Conservation (phyloP, 2,888 invertebrate genomes). For the Eutolmus rufibarbis region DNA sequence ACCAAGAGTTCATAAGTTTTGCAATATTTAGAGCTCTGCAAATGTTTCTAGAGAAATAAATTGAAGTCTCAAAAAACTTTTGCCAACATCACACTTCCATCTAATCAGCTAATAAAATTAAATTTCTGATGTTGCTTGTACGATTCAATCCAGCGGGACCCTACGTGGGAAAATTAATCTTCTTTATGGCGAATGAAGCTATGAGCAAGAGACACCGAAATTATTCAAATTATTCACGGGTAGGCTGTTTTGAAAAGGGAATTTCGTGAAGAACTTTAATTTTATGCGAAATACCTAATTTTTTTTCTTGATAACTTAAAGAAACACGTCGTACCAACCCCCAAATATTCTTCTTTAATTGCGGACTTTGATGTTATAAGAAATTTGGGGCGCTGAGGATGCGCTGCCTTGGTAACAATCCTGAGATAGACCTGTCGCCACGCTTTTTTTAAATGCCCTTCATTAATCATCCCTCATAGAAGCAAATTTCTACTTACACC, state of each 20-base stretch:
- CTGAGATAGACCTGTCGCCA: neutral
- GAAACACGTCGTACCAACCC: neutral
- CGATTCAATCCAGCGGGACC: neutral
- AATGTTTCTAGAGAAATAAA: neutral
- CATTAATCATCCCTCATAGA: neutral
- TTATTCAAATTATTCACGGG: neutral
- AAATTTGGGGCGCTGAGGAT: neutral
- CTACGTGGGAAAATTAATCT: neutral
- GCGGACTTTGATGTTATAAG: neutral
- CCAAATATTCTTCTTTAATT: neutral
- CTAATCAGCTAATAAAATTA: neutral
- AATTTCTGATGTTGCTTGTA: neutral
- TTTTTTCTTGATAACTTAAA: neutral
- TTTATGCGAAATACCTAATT: neutral
- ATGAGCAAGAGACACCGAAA: neutral
- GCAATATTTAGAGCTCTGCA: neutral
- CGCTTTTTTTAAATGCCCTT: neutral
- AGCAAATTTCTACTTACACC: neutral
- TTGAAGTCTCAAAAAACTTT: neutral
- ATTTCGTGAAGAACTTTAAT: neutral
- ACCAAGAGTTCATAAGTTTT: neutral
- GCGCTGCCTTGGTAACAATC: neutral
- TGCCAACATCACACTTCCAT: neutral
- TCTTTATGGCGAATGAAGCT: neutral
- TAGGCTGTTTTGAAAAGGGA: neutral